Base-by-base conservation (phyloP, 2,888 invertebrate species). In the Standfussiana lucernea region DNA sequence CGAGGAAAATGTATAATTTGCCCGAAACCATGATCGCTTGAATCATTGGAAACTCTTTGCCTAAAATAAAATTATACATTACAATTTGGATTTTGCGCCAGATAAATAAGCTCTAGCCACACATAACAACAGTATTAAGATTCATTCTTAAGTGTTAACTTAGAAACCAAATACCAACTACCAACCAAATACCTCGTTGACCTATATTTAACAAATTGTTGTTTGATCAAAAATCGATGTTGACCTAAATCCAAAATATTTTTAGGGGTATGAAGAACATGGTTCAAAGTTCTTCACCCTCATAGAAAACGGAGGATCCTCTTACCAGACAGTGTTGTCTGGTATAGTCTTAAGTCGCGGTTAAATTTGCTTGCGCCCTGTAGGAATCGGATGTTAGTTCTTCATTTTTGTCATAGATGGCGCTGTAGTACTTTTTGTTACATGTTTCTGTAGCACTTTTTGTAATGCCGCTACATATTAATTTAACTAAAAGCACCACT, bases 211-310 rank as follows among this genome's bases (percentile, higher is more conserved):
- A 24, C 28, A 42, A 64, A n/a, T 45, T 21, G 6, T n/a, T 37
- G 62, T 62, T 77, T 53, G 18, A 62, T 35, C 1, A 45, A 61
- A 77, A 77, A 67, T 62, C 45, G n/a, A 77, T 42, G 7, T 18
- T 4, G 45, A 83, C 61, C 53, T 56, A 40, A 83, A 64, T 67
- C 11, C 24, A 21, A 35, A 65, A 56, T 56, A 73, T n/a, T n/a
- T n/a, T n/a, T n/a, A n/a, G n/a, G n/a, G n/a, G n/a, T n/a, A n/a
- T n/a, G n/a, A n/a, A n/a, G n/a, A n/a, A n/a, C n/a, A n/a, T n/a
- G n/a, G n/a, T n/a, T n/a, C n/a, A n/a, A n/a, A n/a, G n/a, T n/a
- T n/a, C n/a, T n/a, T n/a, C n/a, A n/a, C n/a, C n/a, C n/a, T n/a
- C n/a, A n/a, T n/a, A n/a, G n/a, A n/a, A n/a, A n/a, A n/a, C n/a